A percentile compares a stretch with the other conserved stretches of the same genome.
phyloP scores from a whole-genome alignment of 2,888 invertebrate genomes.

The Melinaea menophilus region DNA sequence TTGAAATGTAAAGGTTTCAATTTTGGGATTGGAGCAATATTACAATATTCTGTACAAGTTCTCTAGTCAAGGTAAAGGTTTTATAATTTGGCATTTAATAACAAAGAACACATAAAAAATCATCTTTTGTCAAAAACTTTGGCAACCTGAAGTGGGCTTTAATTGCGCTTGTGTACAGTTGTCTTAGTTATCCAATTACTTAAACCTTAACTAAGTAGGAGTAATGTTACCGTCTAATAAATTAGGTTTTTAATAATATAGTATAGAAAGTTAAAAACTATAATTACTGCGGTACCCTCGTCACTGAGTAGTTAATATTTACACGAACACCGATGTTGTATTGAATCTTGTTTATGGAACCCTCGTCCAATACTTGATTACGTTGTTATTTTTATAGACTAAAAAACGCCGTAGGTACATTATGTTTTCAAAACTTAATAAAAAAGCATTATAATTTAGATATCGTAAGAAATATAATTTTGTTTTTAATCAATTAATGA shows the following conservation, averaged over 20 bases:
- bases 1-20: background rate
- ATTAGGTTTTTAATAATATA: conserved; percentile 11
- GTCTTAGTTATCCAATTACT: background rate
- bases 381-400: conserved; percentile 28
- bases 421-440: background rate
- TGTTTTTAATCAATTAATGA: too few species aligned
- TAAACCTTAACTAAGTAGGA: background rate
- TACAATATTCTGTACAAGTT: background rate
- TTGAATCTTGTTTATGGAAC: conserved; percentile 45
- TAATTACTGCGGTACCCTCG: conserved; percentile 39
- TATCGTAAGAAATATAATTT: too few species aligned
- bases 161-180: background rate
- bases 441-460: too few species aligned
- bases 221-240: conserved; percentile 1
- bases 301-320: conserved; percentile 51
- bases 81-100: background rate
- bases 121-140: too few species aligned
- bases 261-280: conserved; percentile 27
- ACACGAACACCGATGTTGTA: conserved; percentile 38
- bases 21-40: background rate
- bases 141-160: too few species aligned
- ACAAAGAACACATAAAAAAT: background rate
- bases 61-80: background rate
- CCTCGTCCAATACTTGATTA: conserved; percentile 37
- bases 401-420: conserved; percentile 27